Conservation (phyloP, 2,888 invertebrate genomes). For the Xanthia icteritia region DNA sequence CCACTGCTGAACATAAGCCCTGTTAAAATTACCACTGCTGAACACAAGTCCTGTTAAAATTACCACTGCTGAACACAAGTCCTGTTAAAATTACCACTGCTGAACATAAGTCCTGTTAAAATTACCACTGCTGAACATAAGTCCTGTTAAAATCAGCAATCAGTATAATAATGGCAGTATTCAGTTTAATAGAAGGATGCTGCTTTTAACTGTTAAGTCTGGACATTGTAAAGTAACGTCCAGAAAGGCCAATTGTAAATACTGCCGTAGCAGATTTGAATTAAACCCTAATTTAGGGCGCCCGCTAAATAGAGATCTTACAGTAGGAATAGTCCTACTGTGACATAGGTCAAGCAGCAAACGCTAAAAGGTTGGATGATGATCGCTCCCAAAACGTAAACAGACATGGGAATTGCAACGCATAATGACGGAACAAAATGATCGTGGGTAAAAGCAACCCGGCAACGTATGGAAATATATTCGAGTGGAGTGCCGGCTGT, state of each 20-base stretch:
- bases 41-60: neutral
- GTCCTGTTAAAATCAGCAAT: neutral
- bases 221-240: neutral
- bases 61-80: too few species aligned
- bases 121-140: neutral
- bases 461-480: constrained; percentile 60
- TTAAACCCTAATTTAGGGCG: neutral
- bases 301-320: neutral
- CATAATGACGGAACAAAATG: constrained; percentile 41
- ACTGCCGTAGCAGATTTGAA: neutral
- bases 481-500: constrained; percentile 43
- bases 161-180: too few species aligned
- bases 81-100: neutral
- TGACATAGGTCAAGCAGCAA: neutral
- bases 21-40: neutral
- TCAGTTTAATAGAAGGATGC: too few species aligned
- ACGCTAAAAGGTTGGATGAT: neutral
- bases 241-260: neutral
- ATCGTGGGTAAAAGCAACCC: constrained; percentile 54
- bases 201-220: neutral
- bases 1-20: neutral
- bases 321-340: too few species aligned
- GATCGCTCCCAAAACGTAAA: constrained; percentile 26
- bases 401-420: constrained; percentile 18
- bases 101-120: neutral